phyloP scores from a whole-genome alignment of 2,888 invertebrate genomes.

The Sarcophaga variegata region DNA sequence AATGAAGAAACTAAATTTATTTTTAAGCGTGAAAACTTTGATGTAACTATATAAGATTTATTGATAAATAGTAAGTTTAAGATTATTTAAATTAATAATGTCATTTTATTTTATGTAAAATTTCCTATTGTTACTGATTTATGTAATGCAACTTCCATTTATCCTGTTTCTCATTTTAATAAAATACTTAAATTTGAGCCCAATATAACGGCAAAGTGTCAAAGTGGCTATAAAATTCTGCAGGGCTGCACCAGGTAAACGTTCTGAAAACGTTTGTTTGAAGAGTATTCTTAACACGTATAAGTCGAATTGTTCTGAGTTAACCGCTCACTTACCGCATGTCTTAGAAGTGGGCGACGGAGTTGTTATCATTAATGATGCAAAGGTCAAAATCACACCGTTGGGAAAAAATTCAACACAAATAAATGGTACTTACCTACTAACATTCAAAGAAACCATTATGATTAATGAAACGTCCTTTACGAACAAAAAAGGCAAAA shows the following conservation, averaged over 20 bases:
- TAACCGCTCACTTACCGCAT: constrained; percentile 1
- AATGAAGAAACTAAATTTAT: neutral
- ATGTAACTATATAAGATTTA: neutral
- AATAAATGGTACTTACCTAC: neutral
- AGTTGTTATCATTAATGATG: neutral
- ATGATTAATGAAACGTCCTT: neutral
- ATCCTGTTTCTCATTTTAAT: neutral
- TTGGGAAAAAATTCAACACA: neutral
- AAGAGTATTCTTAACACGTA: constrained; percentile 5
- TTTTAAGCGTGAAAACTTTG: neutral
- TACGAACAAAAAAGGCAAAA: neutral
- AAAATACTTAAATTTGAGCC: constrained; percentile 10
- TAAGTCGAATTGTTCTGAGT: constrained; percentile 16
- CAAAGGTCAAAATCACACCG: neutral
- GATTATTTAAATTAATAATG: neutral
- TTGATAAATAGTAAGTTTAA: constrained; percentile 6
- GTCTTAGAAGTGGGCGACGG: constrained; percentile 14
- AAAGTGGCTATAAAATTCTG: constrained; percentile 1
- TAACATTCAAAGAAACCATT: neutral
- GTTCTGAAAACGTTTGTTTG: neutral
- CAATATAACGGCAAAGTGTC: constrained; percentile 19
- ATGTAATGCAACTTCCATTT: constrained; percentile 15
- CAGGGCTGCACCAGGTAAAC: neutral
- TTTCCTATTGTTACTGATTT: constrained; percentile 13
- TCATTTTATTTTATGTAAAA: constrained; percentile 2